These are phyloP conservation scores for Stratiomys singularior DNA, from an alignment of 2,888 invertebrate genomes.

Conservation along the genomic window DNA sequence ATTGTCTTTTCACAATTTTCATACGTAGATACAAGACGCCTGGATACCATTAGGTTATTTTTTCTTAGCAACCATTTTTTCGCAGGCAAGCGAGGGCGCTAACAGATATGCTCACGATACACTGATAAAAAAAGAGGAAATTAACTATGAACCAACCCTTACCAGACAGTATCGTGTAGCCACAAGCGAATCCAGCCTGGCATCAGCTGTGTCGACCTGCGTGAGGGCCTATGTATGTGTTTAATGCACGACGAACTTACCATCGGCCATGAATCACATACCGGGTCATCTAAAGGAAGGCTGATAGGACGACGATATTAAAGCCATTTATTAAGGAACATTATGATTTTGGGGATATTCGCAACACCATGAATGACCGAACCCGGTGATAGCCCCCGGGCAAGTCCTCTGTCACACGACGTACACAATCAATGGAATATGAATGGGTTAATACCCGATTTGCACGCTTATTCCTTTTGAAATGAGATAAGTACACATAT, in stretches of 20 bases:
- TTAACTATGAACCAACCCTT: neutral
- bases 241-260: neutral
- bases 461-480: conserved; percentile 24
- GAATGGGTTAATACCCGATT: conserved; percentile 44
- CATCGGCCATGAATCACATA: conserved; percentile 27
- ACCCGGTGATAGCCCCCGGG: neutral
- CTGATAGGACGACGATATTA: conserved; percentile 30
- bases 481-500: conserved; percentile 44
- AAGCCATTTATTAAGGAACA: conserved; percentile 38
- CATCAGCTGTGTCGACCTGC: neutral
- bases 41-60: neutral
- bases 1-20: neutral
- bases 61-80: neutral
- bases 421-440: conserved; percentile 17
- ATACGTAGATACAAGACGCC: too few relatives aligned
- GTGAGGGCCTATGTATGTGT: neutral
- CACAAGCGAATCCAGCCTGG: neutral
- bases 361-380: conserved; percentile 14
- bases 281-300: conserved; percentile 3
- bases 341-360: conserved; percentile 34
- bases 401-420: neutral
- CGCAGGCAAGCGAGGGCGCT: neutral
- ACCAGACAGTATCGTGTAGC: neutral
- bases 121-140: neutral
- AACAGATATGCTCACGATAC: neutral